These are phyloP conservation scores for Paramormyrops hopkinsi DNA, from an alignment of 2,797 vertebrate species.

Conservation along the genomic window DNA sequence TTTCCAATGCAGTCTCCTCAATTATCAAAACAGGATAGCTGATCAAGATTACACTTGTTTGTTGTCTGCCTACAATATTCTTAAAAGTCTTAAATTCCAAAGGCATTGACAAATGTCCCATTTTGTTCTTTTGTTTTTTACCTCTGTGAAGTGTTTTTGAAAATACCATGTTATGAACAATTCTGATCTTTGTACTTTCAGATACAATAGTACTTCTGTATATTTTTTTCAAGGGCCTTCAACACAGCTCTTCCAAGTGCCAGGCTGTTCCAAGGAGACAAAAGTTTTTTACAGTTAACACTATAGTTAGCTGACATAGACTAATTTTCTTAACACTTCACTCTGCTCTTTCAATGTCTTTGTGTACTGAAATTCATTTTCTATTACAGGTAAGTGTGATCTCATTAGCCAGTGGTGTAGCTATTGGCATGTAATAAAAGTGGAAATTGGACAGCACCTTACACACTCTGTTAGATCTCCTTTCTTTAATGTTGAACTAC, in stretches of 20 bases:
- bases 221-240: neutral
- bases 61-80: neutral
- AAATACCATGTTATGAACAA: neutral
- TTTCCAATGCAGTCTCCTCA: neutral
- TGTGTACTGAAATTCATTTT: neutral
- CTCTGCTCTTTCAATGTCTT: neutral
- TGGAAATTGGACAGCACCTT: neutral
- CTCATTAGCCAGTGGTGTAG: neutral
- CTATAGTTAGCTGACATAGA: neutral
- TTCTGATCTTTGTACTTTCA: neutral
- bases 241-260: neutral
- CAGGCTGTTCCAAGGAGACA: neutral
- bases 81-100: neutral
- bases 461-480: neutral
- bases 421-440: neutral
- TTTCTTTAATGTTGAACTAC: neutral
- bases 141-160: neutral
- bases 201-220: neutral
- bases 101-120: neutral
- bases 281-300: neutral
- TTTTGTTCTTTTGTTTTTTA: neutral
- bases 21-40: neutral
- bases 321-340: neutral
- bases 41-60: neutral
- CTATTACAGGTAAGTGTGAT: neutral